Conservation (phyloP, 2,888 invertebrate genomes). For the Catonia carolina region DNA sequence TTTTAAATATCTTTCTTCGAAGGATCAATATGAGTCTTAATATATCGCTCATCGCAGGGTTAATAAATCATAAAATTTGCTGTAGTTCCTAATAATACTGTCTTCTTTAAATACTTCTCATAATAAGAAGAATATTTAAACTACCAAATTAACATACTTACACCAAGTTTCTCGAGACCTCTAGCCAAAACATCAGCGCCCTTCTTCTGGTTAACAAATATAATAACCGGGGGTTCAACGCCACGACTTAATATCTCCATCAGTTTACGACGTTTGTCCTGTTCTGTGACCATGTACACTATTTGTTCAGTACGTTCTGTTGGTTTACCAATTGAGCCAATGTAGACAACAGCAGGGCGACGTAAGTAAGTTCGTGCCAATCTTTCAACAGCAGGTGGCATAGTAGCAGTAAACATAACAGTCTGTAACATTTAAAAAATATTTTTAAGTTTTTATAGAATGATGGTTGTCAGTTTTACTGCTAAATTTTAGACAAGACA, state of each 20-base stretch:
- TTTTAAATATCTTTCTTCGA: too few species aligned
- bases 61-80: too few species aligned
- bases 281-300: constrained; percentile 90
- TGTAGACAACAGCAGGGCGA: constrained; percentile 94
- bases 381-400: constrained; percentile 97
- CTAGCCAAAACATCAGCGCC: constrained; percentile 97
- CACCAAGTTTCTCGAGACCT: constrained; percentile 90
- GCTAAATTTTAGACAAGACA: neutral
- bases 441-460: too few species aligned
- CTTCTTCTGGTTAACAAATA: constrained; percentile 99
- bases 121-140: too few species aligned
- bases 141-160: too few species aligned
- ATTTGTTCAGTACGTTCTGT: constrained; percentile 97
- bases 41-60: too few species aligned
- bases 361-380: constrained; percentile 90
- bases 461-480: too few species aligned
- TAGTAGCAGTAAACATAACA: constrained; percentile 99
- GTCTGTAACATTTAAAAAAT: constrained; percentile 54
- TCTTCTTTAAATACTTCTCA: too few species aligned
- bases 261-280: constrained; percentile 93
- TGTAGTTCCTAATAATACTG: too few species aligned
- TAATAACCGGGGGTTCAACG: constrained; percentile 95
- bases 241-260: constrained; percentile 86
- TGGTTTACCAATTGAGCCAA: constrained; percentile 94
- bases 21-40: too few species aligned